Percentiles rank a stretch among this genome's conserved stretches.
Evolutionary conservation across 92 coral and sea anemone genomes (phyloP).

Genomic region (Actinostola sp.): DNA sequence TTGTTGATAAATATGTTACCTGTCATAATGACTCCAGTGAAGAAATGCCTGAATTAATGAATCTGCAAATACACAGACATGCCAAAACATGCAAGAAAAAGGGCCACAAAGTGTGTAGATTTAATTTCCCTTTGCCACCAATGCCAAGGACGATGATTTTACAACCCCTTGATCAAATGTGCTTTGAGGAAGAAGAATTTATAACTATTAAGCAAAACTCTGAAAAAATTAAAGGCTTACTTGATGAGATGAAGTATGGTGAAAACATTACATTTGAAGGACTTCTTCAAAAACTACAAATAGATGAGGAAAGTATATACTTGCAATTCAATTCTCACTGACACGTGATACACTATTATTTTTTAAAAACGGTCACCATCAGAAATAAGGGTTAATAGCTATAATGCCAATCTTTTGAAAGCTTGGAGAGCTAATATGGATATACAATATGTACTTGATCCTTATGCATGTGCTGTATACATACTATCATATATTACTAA

Average conservation of each 20-base stretch:
- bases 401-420: conserved; percentile 45
- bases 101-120: conserved; percentile 47
- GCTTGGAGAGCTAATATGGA: conserved; percentile 75
- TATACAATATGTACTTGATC: conserved; percentile 64
- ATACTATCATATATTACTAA: conserved; percentile 60
- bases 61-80: conserved; percentile 62
- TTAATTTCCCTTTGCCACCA: conserved; percentile 68
- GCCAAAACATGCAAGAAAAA: conserved; percentile 64
- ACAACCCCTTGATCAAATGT: conserved; percentile 24
- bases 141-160: conserved; percentile 57
- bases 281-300: conserved; percentile 30
- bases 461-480: conserved; percentile 72
- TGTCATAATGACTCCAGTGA: conserved; percentile 20
- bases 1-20: conserved; percentile 62
- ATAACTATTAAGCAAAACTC: conserved; percentile 27
- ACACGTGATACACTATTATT: conserved; percentile 47
- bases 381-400: conserved; percentile 58
- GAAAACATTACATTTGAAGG: conserved; percentile 41
- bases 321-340: conserved; percentile 44
- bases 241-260: conserved; percentile 45
- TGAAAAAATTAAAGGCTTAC: conserved; percentile 29
- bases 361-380: conserved; percentile 59
- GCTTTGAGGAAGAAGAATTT: conserved; percentile 7
- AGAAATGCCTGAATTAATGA: conserved; percentile 51
- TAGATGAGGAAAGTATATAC: conserved; percentile 49